These are phyloP conservation scores for Nyleta sp. DNA, from an alignment of 2,888 invertebrate genomes.

Conservation along the genomic window DNA sequence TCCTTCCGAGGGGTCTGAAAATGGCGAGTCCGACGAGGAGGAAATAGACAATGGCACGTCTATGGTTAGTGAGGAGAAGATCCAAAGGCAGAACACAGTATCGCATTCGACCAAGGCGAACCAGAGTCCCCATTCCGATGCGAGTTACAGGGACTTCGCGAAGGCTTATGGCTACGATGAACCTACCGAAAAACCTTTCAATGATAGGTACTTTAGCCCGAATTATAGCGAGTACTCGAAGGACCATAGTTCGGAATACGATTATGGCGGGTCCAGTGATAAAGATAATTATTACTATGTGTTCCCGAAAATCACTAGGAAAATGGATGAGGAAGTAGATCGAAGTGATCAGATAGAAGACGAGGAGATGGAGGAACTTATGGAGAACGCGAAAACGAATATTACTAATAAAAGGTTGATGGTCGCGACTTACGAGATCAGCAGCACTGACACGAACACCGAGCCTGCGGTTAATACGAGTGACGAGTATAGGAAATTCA, in stretches of 20 bases:
- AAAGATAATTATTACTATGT: constrained; percentile 10
- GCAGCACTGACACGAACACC: constrained; percentile 6
- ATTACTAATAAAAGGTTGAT: constrained; percentile 33
- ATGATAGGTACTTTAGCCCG: constrained; percentile 20
- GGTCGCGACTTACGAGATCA: constrained; percentile 31
- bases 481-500: background rate
- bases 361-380: constrained; percentile 9
- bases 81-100: constrained; percentile 15
- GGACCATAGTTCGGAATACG: constrained; percentile 31
- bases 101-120: background rate
- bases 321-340: constrained; percentile 33
- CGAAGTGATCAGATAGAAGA: constrained; percentile 6
- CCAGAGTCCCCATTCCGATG: constrained; percentile 7
- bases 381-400: constrained; percentile 41
- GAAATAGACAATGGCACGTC: constrained; percentile 27
- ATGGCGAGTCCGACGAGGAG: background rate
- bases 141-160: constrained; percentile 10
- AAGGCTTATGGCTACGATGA: constrained; percentile 2
- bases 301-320: constrained; percentile 22
- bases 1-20: constrained; percentile 10
- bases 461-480: background rate
- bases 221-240: background rate
- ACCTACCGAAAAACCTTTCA: background rate
- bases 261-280: constrained; percentile 1
- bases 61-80: constrained; percentile 8